Evolutionary conservation across 2,888 invertebrate genomes (phyloP).

Genomic region (Aquatica leii): DNA sequence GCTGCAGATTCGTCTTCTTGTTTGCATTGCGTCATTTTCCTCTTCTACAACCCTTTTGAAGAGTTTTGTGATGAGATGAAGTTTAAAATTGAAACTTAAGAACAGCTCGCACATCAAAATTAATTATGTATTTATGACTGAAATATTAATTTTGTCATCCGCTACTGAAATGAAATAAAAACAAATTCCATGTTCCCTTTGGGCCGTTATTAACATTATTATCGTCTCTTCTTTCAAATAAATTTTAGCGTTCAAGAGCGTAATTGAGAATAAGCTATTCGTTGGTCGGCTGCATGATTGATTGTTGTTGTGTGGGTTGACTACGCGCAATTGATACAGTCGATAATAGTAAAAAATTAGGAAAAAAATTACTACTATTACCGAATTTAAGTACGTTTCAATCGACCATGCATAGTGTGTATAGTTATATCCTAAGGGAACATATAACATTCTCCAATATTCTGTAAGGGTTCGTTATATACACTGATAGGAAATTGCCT

Average conservation of each 20-base stretch:
- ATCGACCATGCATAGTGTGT: conserved; percentile 1
- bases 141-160: conserved; percentile 51
- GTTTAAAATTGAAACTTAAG: conserved; percentile 61
- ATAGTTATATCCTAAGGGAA: conserved; percentile 1
- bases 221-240: too few relatives aligned
- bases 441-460: conserved; percentile 22
- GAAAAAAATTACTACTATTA: not conserved
- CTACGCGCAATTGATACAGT: too few relatives aligned
- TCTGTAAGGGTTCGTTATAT: conserved; percentile 23
- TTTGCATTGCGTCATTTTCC: conserved; percentile 60
- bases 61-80: conserved; percentile 57
- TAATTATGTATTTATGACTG: conserved; percentile 59
- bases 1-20: conserved; percentile 60
- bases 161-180: conserved; percentile 32
- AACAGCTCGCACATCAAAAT: conserved; percentile 58
- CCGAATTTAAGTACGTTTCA: not conserved
- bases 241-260: too few relatives aligned
- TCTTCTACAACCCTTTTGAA: conserved; percentile 57
- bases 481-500: conserved; percentile 57
- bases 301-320: too few relatives aligned
- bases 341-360: not conserved
- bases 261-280: too few relatives aligned
- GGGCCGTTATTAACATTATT: conserved; percentile 17
- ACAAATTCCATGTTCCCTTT: conserved; percentile 31
- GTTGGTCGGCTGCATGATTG: too few relatives aligned